Conservation (phyloP, 2,797 vertebrate genomes). For the Danio tinwini region DNA sequence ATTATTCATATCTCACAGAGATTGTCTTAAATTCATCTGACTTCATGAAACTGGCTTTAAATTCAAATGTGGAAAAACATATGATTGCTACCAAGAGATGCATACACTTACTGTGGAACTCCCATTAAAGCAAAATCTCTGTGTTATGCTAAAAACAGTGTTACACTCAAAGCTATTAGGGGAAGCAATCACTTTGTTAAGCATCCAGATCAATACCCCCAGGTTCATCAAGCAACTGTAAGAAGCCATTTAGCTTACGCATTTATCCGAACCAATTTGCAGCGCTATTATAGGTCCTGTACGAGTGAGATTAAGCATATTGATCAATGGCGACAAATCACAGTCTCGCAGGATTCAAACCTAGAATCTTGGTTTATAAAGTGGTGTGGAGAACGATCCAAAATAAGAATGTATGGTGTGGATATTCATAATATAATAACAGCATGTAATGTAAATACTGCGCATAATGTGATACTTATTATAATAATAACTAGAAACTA, state of each 20-base stretch:
- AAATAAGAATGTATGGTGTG: not conserved
- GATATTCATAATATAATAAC: too few species aligned
- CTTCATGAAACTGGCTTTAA: not conserved
- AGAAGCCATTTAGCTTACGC: not conserved
- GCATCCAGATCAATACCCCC: constrained; percentile 18
- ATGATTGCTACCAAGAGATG: too few species aligned
- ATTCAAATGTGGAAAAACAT: too few species aligned
- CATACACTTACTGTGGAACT: too few species aligned
- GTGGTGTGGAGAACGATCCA: not conserved
- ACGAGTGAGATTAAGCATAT: constrained; percentile 23
- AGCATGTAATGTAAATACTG: too few species aligned
- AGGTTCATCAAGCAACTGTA: not conserved
- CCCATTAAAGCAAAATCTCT: not conserved
- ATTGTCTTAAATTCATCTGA: not conserved
- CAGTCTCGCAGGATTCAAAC: not conserved
- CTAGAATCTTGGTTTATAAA: not conserved
- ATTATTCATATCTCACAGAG: not conserved
- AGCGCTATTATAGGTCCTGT: not conserved
- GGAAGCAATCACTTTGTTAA: not conserved
- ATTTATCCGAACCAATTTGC: constrained; percentile 5
- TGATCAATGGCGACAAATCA: not conserved
- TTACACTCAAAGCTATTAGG: not conserved
- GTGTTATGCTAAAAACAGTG: too few species aligned
- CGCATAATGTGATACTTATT: too few species aligned
- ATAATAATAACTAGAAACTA: too few species aligned